Evolutionary conservation across 2,888 invertebrate genomes (phyloP).

Genomic region (Theodoxus fluviatilis): DNA sequence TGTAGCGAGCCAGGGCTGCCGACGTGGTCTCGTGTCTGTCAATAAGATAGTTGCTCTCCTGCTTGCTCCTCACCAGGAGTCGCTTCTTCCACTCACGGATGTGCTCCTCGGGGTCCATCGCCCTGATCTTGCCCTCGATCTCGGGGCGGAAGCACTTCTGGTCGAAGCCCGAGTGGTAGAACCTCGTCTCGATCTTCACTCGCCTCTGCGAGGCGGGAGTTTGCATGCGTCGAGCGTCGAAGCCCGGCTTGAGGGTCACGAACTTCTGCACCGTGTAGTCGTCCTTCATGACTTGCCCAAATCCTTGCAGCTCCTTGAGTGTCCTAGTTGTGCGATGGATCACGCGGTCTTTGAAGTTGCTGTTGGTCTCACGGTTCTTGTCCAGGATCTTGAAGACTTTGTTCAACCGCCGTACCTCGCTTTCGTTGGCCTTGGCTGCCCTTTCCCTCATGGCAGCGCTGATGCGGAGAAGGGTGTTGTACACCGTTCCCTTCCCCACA

Average conservation of each 20-base stretch:
- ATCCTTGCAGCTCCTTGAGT: constrained; percentile 26
- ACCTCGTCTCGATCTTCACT: constrained; percentile 28
- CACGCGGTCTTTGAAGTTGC: constrained; percentile 4
- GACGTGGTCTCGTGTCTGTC: too few species aligned
- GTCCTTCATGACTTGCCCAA: constrained; percentile 23
- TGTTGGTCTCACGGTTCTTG: constrained; percentile 3
- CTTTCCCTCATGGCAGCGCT: constrained; percentile 28
- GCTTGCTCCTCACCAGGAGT: constrained; percentile 19
- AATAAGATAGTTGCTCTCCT: too few species aligned
- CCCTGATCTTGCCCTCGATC: constrained; percentile 24
- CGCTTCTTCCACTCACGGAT: constrained; percentile 10
- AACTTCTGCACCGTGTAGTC: constrained; percentile 25
- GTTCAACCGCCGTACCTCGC: constrained; percentile 27
- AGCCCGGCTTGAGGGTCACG: constrained; percentile 22
- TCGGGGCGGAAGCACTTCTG: constrained; percentile 27
- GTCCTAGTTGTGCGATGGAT: constrained; percentile 17
- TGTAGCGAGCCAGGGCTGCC: too few species aligned
- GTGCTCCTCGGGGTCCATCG: constrained; percentile 6
- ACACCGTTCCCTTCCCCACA: constrained; percentile 26
- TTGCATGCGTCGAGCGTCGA: constrained; percentile 26
- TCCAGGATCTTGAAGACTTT: constrained; percentile 27
- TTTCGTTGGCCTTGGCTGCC: constrained; percentile 26
- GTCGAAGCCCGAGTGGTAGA: constrained; percentile 25
- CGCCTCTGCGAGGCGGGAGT: constrained; percentile 26
- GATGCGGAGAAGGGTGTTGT: constrained; percentile 28